phyloP scores from a whole-genome alignment of 2,113 vertebrate genomes.

The Salvelinus fontinalis region DNA sequence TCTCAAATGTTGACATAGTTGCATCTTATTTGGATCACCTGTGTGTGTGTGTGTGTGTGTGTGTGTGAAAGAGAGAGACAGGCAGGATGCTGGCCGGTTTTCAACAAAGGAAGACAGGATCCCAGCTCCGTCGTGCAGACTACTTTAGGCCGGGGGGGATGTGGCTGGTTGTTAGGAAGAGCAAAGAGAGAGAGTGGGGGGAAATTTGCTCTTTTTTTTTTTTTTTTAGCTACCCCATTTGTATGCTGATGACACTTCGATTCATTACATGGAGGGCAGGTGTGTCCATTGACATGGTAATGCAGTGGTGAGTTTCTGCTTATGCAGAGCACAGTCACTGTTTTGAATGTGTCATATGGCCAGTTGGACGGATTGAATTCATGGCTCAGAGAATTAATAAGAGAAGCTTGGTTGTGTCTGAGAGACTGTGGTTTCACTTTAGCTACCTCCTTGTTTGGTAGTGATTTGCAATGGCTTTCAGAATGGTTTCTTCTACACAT shows the following conservation, averaged over 20 bases:
- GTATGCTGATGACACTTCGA: conserved; percentile 55
- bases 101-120: conserved; percentile 58
- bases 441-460: neutral
- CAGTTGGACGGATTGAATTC: conserved; percentile 11
- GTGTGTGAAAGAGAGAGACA: conserved; percentile 20
- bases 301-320: conserved; percentile 26
- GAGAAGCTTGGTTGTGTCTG: neutral
- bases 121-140: conserved; percentile 46
- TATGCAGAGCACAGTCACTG: conserved; percentile 18
- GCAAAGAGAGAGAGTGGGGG: conserved; percentile 19
- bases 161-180: conserved; percentile 47
- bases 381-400: neutral
- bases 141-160: conserved; percentile 16
- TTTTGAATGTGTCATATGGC: neutral
- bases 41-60: conserved; percentile 27
- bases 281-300: conserved; percentile 66
- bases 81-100: conserved; percentile 52
- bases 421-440: neutral
- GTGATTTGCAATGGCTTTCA: neutral
- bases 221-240: conserved; percentile 44
- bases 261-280: conserved; percentile 54
- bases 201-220: conserved; percentile 17
- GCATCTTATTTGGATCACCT: neutral
- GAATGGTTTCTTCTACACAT: neutral
- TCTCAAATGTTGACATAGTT: conserved; percentile 1